phyloP scores from a whole-genome alignment of 1,140 invertebrate species.

The Drosophila pallidifrons region DNA sequence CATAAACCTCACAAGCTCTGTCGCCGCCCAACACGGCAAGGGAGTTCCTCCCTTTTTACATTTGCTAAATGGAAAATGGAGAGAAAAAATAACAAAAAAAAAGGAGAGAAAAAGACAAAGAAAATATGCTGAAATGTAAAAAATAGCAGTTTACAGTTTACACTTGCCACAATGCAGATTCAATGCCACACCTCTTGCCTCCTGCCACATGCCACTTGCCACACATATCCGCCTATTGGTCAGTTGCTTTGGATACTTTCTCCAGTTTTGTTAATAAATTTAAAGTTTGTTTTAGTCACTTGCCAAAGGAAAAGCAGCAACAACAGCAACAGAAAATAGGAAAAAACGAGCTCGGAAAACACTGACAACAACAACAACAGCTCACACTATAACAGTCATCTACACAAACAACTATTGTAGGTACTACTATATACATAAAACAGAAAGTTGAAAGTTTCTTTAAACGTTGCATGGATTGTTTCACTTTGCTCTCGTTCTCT shows the following conservation, averaged over 20 bases:
- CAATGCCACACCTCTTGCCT: conserved; percentile 34
- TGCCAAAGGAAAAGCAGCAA: conserved; percentile 6
- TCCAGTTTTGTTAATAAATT: conserved; percentile 74
- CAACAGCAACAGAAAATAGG: conserved; percentile 8
- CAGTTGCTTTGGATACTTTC: conserved; percentile 54
- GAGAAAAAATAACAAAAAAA: not conserved
- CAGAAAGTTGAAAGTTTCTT: conserved; percentile 72
- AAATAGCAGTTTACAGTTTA: conserved; percentile 72
- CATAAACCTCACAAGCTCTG: conserved; percentile 61
- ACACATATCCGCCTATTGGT: conserved; percentile 22
- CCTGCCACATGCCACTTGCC: not conserved
- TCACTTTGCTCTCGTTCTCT: conserved; percentile 43
- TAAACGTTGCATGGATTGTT: conserved; percentile 78
- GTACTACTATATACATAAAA: conserved; percentile 41
- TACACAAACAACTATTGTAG: conserved; percentile 18
- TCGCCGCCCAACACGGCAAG: not conserved
- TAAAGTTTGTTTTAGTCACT: conserved; percentile 74
- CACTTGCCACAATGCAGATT: conserved; percentile 56
- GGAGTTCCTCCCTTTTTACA: conserved; percentile 27
- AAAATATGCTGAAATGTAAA: conserved; percentile 65
- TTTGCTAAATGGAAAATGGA: conserved; percentile 52
- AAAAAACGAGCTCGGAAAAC: conserved; percentile 30
- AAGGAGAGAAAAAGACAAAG: conserved; percentile 3
- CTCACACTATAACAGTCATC: not conserved
- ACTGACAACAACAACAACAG: conserved; percentile 11